These are phyloP conservation scores for Eumeta japonica DNA, from an alignment of 1,140 invertebrate species.

Conservation along the genomic window DNA sequence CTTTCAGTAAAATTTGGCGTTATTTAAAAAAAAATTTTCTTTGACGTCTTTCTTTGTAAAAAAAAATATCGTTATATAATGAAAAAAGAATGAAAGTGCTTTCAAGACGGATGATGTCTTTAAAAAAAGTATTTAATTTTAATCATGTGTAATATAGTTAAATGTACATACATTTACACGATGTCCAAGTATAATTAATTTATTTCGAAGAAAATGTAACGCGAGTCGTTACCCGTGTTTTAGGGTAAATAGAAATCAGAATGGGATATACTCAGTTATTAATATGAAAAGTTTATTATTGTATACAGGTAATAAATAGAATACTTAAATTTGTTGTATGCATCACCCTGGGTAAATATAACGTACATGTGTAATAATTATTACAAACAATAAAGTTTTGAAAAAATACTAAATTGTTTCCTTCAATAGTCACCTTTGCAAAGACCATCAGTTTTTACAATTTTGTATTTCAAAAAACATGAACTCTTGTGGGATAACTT, in stretches of 20 bases:
- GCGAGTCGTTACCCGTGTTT: constrained; percentile 26
- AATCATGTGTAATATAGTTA: constrained; percentile 18
- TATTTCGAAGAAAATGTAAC: constrained; percentile 19
- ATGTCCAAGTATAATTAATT: constrained; percentile 24
- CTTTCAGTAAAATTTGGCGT: too few species aligned
- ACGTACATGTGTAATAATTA: constrained; percentile 53
- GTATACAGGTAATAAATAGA: constrained; percentile 53
- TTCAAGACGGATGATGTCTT: constrained; percentile 48
- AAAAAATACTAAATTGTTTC: too few species aligned
- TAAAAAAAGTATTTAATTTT: constrained; percentile 22
- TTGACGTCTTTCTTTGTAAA: too few species aligned
- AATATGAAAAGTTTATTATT: constrained; percentile 53
- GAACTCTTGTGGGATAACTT: too few species aligned
- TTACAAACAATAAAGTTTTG: constrained; percentile 53
- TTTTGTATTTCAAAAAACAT: too few species aligned
- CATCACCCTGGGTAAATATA: constrained; percentile 35
- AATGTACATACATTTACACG: constrained; percentile 21
- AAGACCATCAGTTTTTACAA: too few species aligned
- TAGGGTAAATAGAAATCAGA: constrained; percentile 28
- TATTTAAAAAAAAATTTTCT: too few species aligned
- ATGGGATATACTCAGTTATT: constrained; percentile 48
- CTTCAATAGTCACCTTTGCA: too few species aligned
- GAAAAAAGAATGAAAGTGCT: constrained; percentile 38
- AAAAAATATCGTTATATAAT: constrained; percentile 16
- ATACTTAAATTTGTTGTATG: constrained; percentile 49